Conservation (phyloP, 2,888 invertebrate species). For the Penaeus monodon region DNA sequence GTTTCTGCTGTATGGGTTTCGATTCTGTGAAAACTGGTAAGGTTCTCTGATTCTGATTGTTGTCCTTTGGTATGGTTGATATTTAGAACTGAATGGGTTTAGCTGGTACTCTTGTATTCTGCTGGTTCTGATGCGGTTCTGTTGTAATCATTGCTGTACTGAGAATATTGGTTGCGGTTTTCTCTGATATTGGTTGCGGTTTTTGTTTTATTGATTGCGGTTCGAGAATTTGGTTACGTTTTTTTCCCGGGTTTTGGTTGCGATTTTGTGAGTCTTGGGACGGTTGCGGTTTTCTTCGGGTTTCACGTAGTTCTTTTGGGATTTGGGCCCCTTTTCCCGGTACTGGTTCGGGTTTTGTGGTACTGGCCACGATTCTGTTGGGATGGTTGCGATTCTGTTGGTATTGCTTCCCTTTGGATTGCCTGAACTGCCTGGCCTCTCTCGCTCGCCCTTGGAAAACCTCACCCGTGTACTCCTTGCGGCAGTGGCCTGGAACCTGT, state of each 20-base stretch:
- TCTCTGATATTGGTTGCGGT: too few species aligned
- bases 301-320: background rate
- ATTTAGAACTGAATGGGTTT: background rate
- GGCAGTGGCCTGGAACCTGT: conserved; percentile 45
- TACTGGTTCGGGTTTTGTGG: too few species aligned
- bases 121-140: background rate
- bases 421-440: too few species aligned
- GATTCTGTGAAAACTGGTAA: too few species aligned
- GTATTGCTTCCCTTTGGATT: background rate
- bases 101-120: background rate
- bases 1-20: too few species aligned
- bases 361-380: background rate
- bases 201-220: background rate
- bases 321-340: too few species aligned
- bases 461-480: background rate
- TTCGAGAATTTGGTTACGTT: background rate
- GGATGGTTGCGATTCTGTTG: conserved; percentile 13
- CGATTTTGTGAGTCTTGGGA: background rate
- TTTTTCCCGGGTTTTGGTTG: background rate
- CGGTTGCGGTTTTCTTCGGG: background rate
- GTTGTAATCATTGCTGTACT: background rate
- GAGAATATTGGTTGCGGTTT: background rate
- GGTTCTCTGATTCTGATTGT: conserved; percentile 14
- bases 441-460: too few species aligned
- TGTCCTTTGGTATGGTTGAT: conserved; percentile 2